Evolutionary conservation across 1,140 invertebrate genomes (phyloP).

Genomic region (Sipha flava): DNA sequence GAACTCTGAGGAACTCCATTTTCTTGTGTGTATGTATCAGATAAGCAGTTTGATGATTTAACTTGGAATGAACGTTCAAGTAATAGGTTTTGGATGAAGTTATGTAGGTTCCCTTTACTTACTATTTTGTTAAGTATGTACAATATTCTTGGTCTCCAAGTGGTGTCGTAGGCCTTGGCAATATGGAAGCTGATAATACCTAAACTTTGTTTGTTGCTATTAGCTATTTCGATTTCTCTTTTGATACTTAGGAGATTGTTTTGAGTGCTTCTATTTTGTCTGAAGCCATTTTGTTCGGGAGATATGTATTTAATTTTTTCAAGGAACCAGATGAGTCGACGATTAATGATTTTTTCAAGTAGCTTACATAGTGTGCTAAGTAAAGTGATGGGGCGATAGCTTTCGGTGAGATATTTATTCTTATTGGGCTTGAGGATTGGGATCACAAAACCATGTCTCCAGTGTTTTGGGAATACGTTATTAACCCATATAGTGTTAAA

Average conservation of each 20-base stretch:
- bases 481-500: too few species aligned
- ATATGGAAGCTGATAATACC: background rate
- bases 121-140: background rate
- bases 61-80: slow-evolving; percentile 10
- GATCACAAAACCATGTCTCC: background rate
- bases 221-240: slow-evolving; percentile 6
- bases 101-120: background rate
- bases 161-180: background rate
- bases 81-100: slow-evolving; percentile 9
- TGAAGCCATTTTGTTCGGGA: background rate
- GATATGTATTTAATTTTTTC: background rate
- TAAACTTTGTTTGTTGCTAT: background rate
- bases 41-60: background rate
- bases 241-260: background rate
- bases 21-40: background rate
- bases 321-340: background rate
- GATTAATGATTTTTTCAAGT: background rate
- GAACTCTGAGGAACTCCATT: slow-evolving; percentile 25
- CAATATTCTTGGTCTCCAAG: background rate
- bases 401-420: background rate
- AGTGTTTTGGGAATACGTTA: too few species aligned
- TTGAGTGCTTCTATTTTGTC: background rate
- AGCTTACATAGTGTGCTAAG: background rate
- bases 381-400: background rate
- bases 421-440: background rate